phyloP scores from a whole-genome alignment of 2,888 invertebrate species.

The Gibbula magus region DNA sequence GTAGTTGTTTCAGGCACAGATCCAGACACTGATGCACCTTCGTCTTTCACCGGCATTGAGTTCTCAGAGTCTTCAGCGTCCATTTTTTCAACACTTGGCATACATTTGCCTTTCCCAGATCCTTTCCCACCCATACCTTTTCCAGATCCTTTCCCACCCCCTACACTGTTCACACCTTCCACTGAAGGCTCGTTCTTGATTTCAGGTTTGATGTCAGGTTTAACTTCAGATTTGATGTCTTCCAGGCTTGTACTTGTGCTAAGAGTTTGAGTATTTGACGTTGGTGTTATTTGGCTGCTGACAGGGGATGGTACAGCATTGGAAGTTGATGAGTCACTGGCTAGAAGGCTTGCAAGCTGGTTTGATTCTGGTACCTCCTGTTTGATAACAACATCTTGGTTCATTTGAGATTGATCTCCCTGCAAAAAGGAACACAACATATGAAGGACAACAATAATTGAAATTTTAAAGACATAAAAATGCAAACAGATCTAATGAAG shows the following conservation, averaged over 20 bases:
- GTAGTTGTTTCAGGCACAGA: slow-evolving; percentile 7
- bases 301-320: background rate
- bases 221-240: slow-evolving; percentile 57
- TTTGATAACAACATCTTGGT: slow-evolving; percentile 25
- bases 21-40: background rate
- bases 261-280: slow-evolving; percentile 27
- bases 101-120: slow-evolving; percentile 19
- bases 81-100: slow-evolving; percentile 20
- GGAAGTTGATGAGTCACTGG: slow-evolving; percentile 11
- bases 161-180: slow-evolving; percentile 19
- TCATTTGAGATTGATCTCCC: slow-evolving; percentile 28
- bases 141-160: background rate
- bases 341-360: slow-evolving; percentile 41
- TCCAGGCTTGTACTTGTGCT: slow-evolving; percentile 18
- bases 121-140: background rate
- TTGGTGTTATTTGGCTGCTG: slow-evolving; percentile 12
- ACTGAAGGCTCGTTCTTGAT: slow-evolving; percentile 48
- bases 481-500: background rate
- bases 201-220: slow-evolving; percentile 56
- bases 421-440: background rate
- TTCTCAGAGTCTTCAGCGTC: slow-evolving; percentile 12
- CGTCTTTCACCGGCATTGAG: slow-evolving; percentile 38
- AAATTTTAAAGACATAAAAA: background rate
- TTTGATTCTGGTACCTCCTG: slow-evolving; percentile 33
- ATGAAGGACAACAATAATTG: background rate